Conservation (phyloP, 2,113 vertebrate species). For the Coptodon rendalli region DNA sequence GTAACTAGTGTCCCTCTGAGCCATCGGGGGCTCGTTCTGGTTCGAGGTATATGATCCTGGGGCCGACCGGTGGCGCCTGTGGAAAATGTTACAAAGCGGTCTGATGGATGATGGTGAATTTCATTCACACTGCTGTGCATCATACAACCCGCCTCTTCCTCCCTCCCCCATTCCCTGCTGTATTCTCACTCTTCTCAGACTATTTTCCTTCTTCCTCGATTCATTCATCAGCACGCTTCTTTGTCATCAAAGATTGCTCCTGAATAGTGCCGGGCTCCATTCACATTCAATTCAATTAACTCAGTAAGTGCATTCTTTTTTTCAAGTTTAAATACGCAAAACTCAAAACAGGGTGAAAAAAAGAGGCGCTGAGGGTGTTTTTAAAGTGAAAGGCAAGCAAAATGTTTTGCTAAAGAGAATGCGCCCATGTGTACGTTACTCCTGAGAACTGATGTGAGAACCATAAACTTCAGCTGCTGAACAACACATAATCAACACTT, state of each 20-base stretch:
- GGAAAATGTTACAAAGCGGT: conserved; percentile 59
- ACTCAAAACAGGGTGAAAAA: background rate
- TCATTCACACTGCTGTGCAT: conserved; percentile 53
- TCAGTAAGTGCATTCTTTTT: background rate
- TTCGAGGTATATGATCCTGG: conserved; percentile 71
- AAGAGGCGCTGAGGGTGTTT: background rate
- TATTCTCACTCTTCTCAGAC: background rate
- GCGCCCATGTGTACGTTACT: background rate
- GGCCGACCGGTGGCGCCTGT: conserved; percentile 53
- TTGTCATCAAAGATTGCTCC: background rate
- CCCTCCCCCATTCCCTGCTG: background rate
- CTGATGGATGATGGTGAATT: conserved; percentile 55
- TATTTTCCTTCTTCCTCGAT: background rate
- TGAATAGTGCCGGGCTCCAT: background rate
- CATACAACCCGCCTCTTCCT: background rate
- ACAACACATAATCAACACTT: background rate
- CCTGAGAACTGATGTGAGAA: background rate
- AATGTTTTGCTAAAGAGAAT: background rate
- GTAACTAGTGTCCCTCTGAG: conserved; percentile 56
- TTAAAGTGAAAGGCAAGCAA: background rate
- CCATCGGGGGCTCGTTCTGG: conserved; percentile 41
- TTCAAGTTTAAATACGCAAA: background rate
- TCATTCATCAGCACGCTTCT: conserved; percentile 8
- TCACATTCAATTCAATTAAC: conserved; percentile 46
- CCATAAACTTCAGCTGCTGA: background rate